A percentile compares a stretch with the other conserved stretches of the same genome.
These are phyloP conservation scores for Ostrea denselamellosa DNA, from an alignment of 1,140 invertebrate genomes.

Conservation along the genomic window DNA sequence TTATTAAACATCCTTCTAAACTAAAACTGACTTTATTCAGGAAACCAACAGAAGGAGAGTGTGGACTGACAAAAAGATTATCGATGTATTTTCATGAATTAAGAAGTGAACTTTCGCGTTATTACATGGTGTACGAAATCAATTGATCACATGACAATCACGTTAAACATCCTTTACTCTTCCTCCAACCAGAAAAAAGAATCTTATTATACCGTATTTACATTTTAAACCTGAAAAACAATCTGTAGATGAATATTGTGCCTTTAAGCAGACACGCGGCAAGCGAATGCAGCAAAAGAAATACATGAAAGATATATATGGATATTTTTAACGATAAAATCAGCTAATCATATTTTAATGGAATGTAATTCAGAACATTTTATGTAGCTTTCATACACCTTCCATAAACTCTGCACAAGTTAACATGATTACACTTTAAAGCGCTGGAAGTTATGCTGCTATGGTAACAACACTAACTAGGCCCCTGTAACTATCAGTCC, in stretches of 20 bases:
- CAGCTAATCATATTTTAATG: conserved; percentile 29
- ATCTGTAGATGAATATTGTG: background rate
- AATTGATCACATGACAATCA: background rate
- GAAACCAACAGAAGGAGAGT: too few relatives aligned
- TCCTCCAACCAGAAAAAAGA: background rate
- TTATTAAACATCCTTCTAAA: too few relatives aligned
- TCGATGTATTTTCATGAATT: background rate
- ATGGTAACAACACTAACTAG: conserved; percentile 33
- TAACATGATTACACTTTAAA: conserved; percentile 15
- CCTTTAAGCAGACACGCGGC: background rate
- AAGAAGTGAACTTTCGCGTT: background rate
- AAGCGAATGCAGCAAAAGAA: background rate
- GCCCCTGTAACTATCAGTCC: conserved; percentile 3
- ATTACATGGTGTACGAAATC: background rate
- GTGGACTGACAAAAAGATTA: too few relatives aligned
- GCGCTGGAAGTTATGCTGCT: conserved; percentile 21
- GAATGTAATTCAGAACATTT: conserved; percentile 4
- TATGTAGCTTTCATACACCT: background rate
- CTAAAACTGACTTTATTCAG: too few relatives aligned
- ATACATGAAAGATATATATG: background rate
- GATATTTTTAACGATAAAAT: conserved; percentile 17
- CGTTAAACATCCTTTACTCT: background rate
- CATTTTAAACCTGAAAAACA: conserved; percentile 2
- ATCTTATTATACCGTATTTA: background rate
- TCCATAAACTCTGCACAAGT: background rate